Base-by-base conservation (phyloP, 1,140 invertebrate genomes). In the Cotesia glomerata region DNA sequence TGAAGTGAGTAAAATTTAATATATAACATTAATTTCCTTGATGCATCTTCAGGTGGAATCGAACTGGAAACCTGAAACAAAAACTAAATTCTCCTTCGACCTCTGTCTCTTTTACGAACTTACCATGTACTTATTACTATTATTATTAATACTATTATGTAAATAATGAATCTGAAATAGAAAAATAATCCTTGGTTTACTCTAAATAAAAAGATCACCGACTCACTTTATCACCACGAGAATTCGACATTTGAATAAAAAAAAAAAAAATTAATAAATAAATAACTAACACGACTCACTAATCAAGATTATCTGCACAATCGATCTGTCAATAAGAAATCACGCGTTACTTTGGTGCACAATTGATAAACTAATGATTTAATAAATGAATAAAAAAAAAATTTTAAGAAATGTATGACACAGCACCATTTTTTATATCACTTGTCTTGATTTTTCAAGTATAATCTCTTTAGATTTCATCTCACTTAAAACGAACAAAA, bases 401-500 rank as follows among this genome's bases (percentile, higher is more conserved):
- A 35, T 35, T 36, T 36, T 4, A 64, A 64, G 7, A 32, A 64
- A 64, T 39, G 35, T 13, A 64, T 32, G 35, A 13, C 36, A 64
- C 34, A 64, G 62, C 62, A 64, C 36, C 36, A 64, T 64, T 14
- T 39, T 16, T 45, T 5, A 13, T 36, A 64, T 64, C 34, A 64
- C 62, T 8, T 36, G n/a, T 14, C 26, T 64, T 64, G 32, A 35
- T 64, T 39, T 36, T 35, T 64, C 8, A 13, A 13, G 4, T 36
- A 49, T 65, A 49, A 16, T 18, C 13, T 9, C 16, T 65, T 18
- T 11, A 2, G 5, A 5, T 16, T 49, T 63, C 18, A 26, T 63
- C 32, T 63, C 61, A 63, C 61, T 63, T 11, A 32, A 63, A 63
- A 63, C 61, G 9, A 59, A 59, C 56, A 63, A 26, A 63, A 63